Evolutionary conservation across 2,113 vertebrate species (phyloP).

Genomic region (Castor canadensis): DNA sequence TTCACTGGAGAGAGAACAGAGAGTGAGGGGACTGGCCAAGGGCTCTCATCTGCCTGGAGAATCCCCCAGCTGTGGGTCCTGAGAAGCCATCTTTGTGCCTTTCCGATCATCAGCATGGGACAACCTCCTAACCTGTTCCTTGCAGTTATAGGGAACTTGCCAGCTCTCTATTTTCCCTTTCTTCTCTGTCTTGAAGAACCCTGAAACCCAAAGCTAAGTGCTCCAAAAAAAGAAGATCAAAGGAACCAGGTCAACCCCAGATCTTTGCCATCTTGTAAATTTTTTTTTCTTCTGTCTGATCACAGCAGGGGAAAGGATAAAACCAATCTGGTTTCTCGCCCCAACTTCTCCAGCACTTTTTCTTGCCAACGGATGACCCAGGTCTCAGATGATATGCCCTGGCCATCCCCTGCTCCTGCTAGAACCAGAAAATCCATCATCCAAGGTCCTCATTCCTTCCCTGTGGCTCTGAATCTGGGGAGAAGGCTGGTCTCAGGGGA

Average conservation of each 20-base stretch:
- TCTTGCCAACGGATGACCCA: neutral
- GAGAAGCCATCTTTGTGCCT: neutral
- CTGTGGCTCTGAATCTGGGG: neutral
- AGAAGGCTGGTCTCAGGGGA: neutral
- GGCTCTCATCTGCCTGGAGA: neutral
- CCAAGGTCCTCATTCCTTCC: neutral
- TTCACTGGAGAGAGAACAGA: neutral
- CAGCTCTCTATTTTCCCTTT: neutral
- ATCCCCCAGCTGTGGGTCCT: neutral
- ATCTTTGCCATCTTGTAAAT: neutral
- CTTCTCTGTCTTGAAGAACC: neutral
- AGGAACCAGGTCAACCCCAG: neutral
- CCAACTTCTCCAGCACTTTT: neutral
- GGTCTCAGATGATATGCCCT: neutral
- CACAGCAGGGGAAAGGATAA: neutral
- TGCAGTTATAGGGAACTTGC: neutral
- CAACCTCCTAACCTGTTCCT: neutral
- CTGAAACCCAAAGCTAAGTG: conserved; percentile 2
- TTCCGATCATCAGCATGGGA: neutral
- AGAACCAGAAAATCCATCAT: neutral
- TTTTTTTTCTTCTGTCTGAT: neutral
- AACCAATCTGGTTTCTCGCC: neutral
- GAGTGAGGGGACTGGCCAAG: neutral
- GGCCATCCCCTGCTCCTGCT: neutral
- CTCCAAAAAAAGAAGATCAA: neutral